Percentiles rank a stretch among this genome's conserved stretches.
phyloP scores from a whole-genome alignment of 2,797 vertebrate species.

The Rhinatrema bivittatum region DNA sequence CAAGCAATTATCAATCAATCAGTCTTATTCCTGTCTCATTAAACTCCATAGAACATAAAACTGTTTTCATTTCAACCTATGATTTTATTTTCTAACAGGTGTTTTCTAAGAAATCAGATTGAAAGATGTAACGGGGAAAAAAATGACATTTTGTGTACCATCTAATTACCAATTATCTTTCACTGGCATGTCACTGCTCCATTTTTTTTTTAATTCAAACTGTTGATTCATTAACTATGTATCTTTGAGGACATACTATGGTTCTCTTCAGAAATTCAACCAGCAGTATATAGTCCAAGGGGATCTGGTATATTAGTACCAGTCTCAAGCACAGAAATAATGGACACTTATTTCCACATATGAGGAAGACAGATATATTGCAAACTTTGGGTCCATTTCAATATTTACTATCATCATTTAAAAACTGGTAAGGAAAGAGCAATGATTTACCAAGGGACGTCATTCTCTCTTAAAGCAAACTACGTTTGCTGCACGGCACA shows the following conservation, averaged over 20 bases:
- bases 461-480: not conserved
- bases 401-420: too few relatives aligned
- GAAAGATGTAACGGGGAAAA: constrained; percentile 41
- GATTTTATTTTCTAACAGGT: constrained; percentile 54
- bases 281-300: constrained; percentile 8
- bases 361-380: too few relatives aligned
- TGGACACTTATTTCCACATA: too few relatives aligned
- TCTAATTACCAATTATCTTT: constrained; percentile 44
- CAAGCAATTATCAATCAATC: constrained; percentile 67
- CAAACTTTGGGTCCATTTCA: too few relatives aligned
- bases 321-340: constrained; percentile 4
- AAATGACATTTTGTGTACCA: constrained; percentile 43
- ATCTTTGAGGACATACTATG: constrained; percentile 26
- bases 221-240: constrained; percentile 33
- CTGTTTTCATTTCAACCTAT: constrained; percentile 40
- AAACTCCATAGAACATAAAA: constrained; percentile 48
- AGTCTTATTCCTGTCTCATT: constrained; percentile 57
- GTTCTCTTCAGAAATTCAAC: constrained; percentile 14
- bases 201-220: constrained; percentile 36
- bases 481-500: not conserved
- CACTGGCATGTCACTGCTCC: constrained; percentile 42
- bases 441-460: too few relatives aligned
- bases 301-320: not conserved
- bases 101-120: constrained; percentile 47
- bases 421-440: too few relatives aligned